Conservation (phyloP, 2,797 vertebrate genomes). For the Parauchenoglanis ngamensis region DNA sequence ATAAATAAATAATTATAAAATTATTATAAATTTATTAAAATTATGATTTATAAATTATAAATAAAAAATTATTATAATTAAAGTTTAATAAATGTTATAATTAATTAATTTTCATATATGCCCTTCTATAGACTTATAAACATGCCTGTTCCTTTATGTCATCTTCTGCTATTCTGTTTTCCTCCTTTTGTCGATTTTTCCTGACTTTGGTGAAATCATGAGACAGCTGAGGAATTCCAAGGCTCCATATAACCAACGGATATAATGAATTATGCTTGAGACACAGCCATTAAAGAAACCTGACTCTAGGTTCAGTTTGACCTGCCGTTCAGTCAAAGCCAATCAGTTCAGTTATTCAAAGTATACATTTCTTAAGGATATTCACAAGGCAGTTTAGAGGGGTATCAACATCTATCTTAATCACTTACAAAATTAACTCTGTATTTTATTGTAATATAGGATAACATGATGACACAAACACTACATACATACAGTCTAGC, state of each 20-base stretch:
- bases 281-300: conserved; percentile 3
- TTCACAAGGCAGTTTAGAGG: not conserved
- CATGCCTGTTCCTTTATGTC: not conserved
- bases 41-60: too few relatives aligned
- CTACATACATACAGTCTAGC: not conserved
- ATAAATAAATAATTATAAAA: too few relatives aligned
- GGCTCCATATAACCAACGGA: conserved; percentile 13
- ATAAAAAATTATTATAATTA: too few relatives aligned
- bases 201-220: conserved; percentile 15
- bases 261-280: conserved; percentile 24
- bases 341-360: not conserved
- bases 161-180: not conserved
- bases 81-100: too few relatives aligned
- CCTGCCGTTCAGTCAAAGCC: conserved; percentile 5
- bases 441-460: not conserved
- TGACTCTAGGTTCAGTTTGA: conserved; percentile 9
- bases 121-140: not conserved
- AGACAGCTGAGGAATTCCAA: conserved; percentile 40
- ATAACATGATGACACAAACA: not conserved
- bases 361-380: not conserved
- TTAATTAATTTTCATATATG: not conserved
- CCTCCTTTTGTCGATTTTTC: conserved; percentile 3
- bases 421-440: not conserved
- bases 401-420: not conserved
- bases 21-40: too few relatives aligned